These are phyloP conservation scores for Xanthia togata DNA, from an alignment of 2,888 invertebrate genomes.

Conservation along the genomic window DNA sequence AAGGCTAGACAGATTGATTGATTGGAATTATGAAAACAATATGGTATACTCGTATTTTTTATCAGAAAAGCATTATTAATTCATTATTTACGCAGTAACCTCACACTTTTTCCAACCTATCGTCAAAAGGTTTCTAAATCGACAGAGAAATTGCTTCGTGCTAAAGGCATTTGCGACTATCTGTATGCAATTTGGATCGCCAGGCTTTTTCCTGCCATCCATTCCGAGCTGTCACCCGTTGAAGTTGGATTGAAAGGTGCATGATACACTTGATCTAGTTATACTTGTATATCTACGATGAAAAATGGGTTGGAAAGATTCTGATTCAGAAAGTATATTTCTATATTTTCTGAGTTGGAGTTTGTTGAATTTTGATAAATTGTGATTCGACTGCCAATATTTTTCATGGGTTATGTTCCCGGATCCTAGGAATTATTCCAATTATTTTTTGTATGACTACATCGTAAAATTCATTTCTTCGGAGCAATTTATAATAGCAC, in stretches of 20 bases:
- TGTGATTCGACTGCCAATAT: neutral
- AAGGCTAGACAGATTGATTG: no score
- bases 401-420: neutral
- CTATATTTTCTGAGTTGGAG: neutral
- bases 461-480: neutral
- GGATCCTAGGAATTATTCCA: neutral
- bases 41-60: no score
- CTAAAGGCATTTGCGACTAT: constrained; percentile 49
- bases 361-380: neutral
- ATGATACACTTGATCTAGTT: constrained; percentile 28
- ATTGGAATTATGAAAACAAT: no score
- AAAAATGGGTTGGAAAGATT: constrained; percentile 6
- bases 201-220: constrained; percentile 48
- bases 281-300: constrained; percentile 24
- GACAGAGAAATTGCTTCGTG: constrained; percentile 27
- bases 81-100: no score
- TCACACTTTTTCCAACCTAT: no score
- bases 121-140: constrained; percentile 10
- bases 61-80: no score
- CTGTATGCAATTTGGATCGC: constrained; percentile 50
- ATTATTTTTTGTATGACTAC: neutral
- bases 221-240: constrained; percentile 38
- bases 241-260: constrained; percentile 44
- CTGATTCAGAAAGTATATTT: neutral
- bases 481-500: neutral